These are phyloP conservation scores for Danio tinwini DNA, from an alignment of 2,797 vertebrate species.

Conservation along the genomic window DNA sequence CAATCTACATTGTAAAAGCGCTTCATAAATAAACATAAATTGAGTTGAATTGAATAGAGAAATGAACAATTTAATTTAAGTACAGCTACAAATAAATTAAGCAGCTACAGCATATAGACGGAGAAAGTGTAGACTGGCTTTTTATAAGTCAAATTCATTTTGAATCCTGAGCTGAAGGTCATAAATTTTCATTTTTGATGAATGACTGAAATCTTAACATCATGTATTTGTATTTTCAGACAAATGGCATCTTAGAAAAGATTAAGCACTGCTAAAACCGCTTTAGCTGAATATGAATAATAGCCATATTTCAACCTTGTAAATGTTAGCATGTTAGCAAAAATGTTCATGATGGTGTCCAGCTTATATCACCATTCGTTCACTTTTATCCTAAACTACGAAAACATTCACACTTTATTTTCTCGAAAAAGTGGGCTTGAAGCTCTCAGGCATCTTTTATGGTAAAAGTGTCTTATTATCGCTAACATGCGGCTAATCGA, in stretches of 20 bases:
- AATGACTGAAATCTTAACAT: not conserved
- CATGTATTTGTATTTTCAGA: not conserved
- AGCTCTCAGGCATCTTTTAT: not conserved
- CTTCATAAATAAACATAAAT: too few relatives aligned
- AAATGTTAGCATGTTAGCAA: constrained; percentile 33
- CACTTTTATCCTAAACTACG: not conserved
- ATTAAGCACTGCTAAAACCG: not conserved
- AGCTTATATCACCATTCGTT: constrained; percentile 7
- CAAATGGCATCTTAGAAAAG: not conserved
- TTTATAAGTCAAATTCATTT: not conserved
- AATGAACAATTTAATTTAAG: constrained; percentile 4
- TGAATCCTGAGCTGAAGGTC: not conserved
- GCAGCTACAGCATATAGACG: not conserved
- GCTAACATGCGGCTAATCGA: constrained; percentile 33
- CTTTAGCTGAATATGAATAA: not conserved
- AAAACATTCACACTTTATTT: constrained; percentile 17
- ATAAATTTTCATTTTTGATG: not conserved
- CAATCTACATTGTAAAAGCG: too few relatives aligned
- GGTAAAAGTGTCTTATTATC: not conserved
- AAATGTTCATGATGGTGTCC: not conserved
- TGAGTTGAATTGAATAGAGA: not conserved
- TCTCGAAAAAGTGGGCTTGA: constrained; percentile 5
- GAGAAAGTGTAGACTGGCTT: constrained; percentile 7
- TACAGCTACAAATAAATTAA: constrained; percentile 34
- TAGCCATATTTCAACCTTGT: constrained; percentile 11